Evolutionary conservation across 2,888 invertebrate species (phyloP).

Genomic region (Dusona sp.): DNA sequence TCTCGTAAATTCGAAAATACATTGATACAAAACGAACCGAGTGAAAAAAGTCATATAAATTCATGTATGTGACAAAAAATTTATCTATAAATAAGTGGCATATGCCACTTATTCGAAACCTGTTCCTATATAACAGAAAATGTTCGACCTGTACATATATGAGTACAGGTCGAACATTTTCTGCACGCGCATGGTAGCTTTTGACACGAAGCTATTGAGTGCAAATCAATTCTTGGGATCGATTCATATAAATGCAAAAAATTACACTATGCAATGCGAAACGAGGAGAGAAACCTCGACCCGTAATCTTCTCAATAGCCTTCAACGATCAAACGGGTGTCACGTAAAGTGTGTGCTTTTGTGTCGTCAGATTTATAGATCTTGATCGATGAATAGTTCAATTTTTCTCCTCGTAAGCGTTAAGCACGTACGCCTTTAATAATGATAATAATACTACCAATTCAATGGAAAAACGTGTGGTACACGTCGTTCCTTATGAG

Average conservation of each 20-base stretch:
- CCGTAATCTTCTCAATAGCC: conserved; percentile 54
- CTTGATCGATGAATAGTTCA: background rate
- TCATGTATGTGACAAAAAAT: background rate
- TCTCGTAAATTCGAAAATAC: background rate
- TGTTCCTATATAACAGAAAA: too few species aligned
- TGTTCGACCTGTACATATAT: too few species aligned
- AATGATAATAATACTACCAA: background rate
- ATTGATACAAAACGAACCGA: background rate
- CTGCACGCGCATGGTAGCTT: background rate
- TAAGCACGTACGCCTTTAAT: background rate
- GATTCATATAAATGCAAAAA: conserved; percentile 36
- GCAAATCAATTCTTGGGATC: conserved; percentile 28
- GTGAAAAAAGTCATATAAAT: background rate
- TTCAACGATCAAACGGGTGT: conserved; percentile 29
- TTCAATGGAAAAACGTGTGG: background rate
- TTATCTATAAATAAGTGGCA: background rate
- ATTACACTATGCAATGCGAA: conserved; percentile 34
- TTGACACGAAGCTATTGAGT: conserved; percentile 16
- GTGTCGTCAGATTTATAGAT: background rate
- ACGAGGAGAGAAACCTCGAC: conserved; percentile 52
- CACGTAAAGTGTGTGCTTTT: background rate
- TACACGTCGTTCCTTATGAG: background rate
- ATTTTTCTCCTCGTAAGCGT: background rate
- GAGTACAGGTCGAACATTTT: background rate
- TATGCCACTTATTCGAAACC: background rate